Percentiles rank a stretch among this genome's conserved stretches.
Conservation (phyloP, 1,140 invertebrate species). For the Helicoverpa zea region DNA sequence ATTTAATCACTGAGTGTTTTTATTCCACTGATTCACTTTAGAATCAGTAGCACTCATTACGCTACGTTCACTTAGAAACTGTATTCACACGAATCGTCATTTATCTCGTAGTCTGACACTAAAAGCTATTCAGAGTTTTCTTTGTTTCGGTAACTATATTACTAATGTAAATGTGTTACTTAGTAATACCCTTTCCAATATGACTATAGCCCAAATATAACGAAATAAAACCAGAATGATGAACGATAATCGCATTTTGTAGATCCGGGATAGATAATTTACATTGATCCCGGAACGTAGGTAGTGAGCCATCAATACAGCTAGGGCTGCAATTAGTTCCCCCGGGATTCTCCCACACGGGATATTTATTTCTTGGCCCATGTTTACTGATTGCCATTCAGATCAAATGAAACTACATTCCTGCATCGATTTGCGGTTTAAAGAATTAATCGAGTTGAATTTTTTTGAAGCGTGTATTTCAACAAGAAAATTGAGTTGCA, state of each 20-base stretch:
- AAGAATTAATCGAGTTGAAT: slow-evolving; percentile 60
- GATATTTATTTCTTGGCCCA: slow-evolving; percentile 79
- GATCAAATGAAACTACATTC: slow-evolving; percentile 69
- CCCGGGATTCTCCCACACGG: slow-evolving; percentile 63
- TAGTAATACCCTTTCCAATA: neutral
- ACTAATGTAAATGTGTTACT: neutral
- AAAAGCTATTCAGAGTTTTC: no score
- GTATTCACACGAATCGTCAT: no score
- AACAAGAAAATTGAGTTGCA: neutral
- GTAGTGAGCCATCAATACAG: slow-evolving; percentile 80
- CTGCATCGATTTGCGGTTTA: slow-evolving; percentile 60
- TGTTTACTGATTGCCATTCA: slow-evolving; percentile 73
- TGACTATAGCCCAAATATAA: slow-evolving; percentile 33
- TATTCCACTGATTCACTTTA: no score
- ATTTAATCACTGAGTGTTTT: neutral
- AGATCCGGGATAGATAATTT: slow-evolving; percentile 80
- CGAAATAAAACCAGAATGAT: slow-evolving; percentile 64
- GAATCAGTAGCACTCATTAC: no score
- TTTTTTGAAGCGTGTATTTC: slow-evolving; percentile 20
- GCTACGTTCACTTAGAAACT: no score
- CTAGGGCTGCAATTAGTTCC: slow-evolving; percentile 83
- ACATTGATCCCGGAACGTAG: slow-evolving; percentile 73
- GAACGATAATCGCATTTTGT: slow-evolving; percentile 73
- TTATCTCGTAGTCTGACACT: no score
- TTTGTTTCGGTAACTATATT: neutral